Evolutionary conservation across 2,888 invertebrate species (phyloP).

Genomic region (Nasonia oneida): DNA sequence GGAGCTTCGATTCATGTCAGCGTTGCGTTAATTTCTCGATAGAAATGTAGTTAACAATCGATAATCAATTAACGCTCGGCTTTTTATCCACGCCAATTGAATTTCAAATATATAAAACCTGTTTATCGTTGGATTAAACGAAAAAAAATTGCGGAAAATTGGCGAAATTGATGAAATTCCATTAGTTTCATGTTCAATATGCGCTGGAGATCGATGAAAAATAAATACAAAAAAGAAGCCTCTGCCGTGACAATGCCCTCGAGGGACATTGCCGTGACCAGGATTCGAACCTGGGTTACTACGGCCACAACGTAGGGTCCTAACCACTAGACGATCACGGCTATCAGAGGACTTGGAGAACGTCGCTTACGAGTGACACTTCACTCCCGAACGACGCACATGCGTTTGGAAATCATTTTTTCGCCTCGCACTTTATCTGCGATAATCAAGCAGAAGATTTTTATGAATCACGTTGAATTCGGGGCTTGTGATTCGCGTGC

Average conservation of each 20-base stretch:
- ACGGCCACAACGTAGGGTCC: conserved; percentile 80
- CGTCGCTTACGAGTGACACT: conserved; percentile 16
- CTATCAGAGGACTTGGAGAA: conserved; percentile 67
- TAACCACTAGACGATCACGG: conserved; percentile 79
- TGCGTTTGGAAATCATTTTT: neutral
- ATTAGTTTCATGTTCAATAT: no score
- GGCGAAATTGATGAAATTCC: no score
- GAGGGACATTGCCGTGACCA: conserved; percentile 78
- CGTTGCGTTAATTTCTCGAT: no score
- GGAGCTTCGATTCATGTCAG: no score
- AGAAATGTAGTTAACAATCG: no score
- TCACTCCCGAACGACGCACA: neutral
- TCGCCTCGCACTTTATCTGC: neutral
- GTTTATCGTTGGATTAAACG: no score
- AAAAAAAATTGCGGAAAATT: no score
- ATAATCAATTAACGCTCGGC: no score
- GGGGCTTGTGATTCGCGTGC: neutral
- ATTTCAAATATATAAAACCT: no score
- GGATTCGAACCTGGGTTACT: conserved; percentile 80
- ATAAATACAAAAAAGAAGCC: conserved; percentile 32
- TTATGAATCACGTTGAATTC: neutral
- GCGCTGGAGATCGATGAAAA: no score
- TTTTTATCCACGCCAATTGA: no score
- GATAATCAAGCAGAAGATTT: neutral
- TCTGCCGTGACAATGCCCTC: conserved; percentile 50